Percentiles rank a stretch among this genome's conserved stretches.
phyloP scores from a whole-genome alignment of 2,888 invertebrate genomes.

The Labia minor region DNA sequence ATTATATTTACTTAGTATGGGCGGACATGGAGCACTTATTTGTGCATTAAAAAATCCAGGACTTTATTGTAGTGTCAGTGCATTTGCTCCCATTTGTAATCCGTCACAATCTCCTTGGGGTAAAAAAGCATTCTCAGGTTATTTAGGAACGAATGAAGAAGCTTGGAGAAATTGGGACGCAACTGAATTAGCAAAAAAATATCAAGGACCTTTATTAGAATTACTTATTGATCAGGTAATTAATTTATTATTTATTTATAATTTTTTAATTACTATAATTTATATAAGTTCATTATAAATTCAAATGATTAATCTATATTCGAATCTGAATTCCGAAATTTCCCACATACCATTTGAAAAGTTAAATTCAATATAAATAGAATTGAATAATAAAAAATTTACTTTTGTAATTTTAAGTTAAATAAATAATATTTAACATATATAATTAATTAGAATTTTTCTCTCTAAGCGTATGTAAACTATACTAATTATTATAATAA shows the following conservation, averaged over 20 bases:
- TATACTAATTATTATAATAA: no score
- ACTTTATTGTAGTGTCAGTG: slow-evolving; percentile 76
- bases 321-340: no score
- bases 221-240: slow-evolving; percentile 81
- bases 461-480: no score
- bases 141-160: slow-evolving; percentile 55
- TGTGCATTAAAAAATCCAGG: slow-evolving; percentile 85
- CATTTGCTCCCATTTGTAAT: slow-evolving; percentile 90
- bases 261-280: no score
- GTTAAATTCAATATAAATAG: no score
- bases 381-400: background rate
- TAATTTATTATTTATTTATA: background rate
- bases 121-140: slow-evolving; percentile 68
- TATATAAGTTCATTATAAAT: no score
- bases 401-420: no score
- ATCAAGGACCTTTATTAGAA: slow-evolving; percentile 70
- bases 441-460: no score
- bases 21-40: slow-evolving; percentile 91
- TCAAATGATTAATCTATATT: no score
- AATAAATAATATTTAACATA: no score
- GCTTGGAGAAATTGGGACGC: slow-evolving; percentile 82
- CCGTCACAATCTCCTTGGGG: slow-evolving; percentile 82
- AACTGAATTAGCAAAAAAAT: slow-evolving; percentile 64
- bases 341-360: no score
- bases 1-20: slow-evolving; percentile 60